Evolutionary conservation across 2,888 invertebrate species (phyloP).

Genomic region (Patella ulyssiponensis): DNA sequence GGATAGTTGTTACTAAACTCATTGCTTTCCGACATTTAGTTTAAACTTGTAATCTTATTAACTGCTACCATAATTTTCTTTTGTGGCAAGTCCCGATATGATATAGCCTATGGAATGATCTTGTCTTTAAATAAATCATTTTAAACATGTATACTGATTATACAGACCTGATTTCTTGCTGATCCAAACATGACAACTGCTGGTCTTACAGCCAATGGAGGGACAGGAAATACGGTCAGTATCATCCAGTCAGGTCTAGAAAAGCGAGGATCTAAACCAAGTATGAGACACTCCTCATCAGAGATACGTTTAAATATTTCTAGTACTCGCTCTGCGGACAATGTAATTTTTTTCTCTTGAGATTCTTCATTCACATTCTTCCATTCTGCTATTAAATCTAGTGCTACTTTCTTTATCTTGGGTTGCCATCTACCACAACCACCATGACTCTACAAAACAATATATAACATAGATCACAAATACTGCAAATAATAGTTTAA

Average conservation of each 20-base stretch:
- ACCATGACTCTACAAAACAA: conserved; percentile 80
- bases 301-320: conserved; percentile 87
- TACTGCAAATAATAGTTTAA: too few relatives aligned
- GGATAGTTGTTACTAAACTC: too few relatives aligned
- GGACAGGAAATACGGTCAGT: conserved; percentile 95
- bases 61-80: too few relatives aligned
- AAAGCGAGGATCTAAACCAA: conserved; percentile 93
- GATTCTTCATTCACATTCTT: conserved; percentile 97
- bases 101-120: too few relatives aligned
- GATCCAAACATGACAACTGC: conserved; percentile 99
- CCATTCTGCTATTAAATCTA: conserved; percentile 98
- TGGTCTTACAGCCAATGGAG: conserved; percentile 94
- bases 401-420: conserved; percentile 87
- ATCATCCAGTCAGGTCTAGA: conserved; percentile 99
- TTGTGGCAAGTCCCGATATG: too few relatives aligned
- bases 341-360: conserved; percentile 91
- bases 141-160: too few relatives aligned
- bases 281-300: conserved; percentile 95
- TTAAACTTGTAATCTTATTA: too few relatives aligned
- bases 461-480: background rate
- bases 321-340: conserved; percentile 96
- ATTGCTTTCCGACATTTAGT: too few relatives aligned
- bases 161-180: conserved; percentile 85
- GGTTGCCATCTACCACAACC: conserved; percentile 99
- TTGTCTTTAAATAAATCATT: too few relatives aligned